Evolutionary conservation across 2,797 vertebrate species (phyloP).

Genomic region (Apogon hyalosoma): DNA sequence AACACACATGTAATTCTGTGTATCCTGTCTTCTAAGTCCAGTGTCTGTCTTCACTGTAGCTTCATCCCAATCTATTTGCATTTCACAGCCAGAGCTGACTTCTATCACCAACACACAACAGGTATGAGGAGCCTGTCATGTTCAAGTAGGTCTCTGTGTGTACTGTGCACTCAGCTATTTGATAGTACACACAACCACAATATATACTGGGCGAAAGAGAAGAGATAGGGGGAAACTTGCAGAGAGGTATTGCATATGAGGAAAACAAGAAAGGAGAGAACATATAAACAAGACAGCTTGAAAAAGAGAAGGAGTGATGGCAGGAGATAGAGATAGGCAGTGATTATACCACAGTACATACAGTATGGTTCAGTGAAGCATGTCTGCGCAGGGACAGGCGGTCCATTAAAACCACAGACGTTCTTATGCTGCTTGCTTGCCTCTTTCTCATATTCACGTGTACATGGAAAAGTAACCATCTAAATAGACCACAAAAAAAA

Average conservation of each 20-base stretch:
- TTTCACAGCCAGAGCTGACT: conserved; percentile 71
- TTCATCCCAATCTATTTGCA: conserved; percentile 69
- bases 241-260: conserved; percentile 50
- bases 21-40: conserved; percentile 53
- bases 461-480: conserved; percentile 50
- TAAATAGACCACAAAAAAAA: conserved; percentile 45
- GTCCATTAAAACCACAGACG: conserved; percentile 76
- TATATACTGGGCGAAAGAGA: conserved; percentile 22
- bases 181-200: conserved; percentile 38
- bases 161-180: conserved; percentile 39
- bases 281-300: conserved; percentile 73
- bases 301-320: conserved; percentile 72
- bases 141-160: conserved; percentile 44
- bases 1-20: conserved; percentile 46
- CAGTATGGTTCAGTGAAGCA: conserved; percentile 82
- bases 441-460: conserved; percentile 61
- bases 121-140: conserved; percentile 72
- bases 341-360: conserved; percentile 77
- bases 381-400: conserved; percentile 74
- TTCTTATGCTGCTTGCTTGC: conserved; percentile 65
- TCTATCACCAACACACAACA: conserved; percentile 66
- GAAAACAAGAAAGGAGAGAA: conserved; percentile 58
- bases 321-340: conserved; percentile 69
- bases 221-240: conserved; percentile 39
- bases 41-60: conserved; percentile 42